Percentiles rank a stretch among this genome's conserved stretches.
Conservation (phyloP, 2,113 vertebrate species). For the Urocynchramus pylzowi region DNA sequence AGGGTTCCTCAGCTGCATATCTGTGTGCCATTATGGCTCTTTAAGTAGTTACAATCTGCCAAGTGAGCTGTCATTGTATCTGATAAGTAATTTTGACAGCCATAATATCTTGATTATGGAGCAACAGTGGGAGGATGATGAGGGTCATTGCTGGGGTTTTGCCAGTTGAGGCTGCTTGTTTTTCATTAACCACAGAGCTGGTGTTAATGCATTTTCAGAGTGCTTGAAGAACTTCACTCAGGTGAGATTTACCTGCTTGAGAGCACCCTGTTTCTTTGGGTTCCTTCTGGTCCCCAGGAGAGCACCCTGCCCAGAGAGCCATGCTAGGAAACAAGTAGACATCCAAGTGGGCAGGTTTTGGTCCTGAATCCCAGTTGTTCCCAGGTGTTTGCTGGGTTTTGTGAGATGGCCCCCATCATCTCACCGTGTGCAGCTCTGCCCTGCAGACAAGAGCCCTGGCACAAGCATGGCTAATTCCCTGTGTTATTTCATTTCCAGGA, state of each 20-base stretch:
- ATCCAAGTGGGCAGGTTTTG: neutral
- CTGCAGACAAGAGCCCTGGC: neutral
- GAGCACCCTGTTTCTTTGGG: neutral
- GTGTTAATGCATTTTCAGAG: neutral
- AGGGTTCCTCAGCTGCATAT: neutral
- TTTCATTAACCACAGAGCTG: neutral
- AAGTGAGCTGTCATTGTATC: neutral
- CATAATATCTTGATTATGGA: neutral
- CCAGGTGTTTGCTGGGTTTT: neutral
- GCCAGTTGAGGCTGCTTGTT: neutral
- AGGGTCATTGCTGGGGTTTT: neutral
- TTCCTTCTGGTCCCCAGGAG: neutral
- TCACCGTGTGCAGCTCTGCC: neutral
- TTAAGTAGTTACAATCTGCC: neutral
- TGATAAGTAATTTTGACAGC: neutral
- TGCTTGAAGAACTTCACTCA: neutral
- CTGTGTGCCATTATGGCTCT: neutral
- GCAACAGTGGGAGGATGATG: neutral
- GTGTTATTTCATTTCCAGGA: neutral
- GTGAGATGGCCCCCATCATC: neutral
- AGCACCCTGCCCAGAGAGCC: fast-evolving
- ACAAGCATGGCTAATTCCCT: neutral
- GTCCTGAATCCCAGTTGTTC: neutral
- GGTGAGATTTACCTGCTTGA: neutral
- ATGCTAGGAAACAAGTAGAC: neutral